Evolutionary conservation across 2,797 vertebrate genomes (phyloP), one percentile per base, ranked within the genome.

Genomic region (Chiloscyllium punctatum): DNA sequence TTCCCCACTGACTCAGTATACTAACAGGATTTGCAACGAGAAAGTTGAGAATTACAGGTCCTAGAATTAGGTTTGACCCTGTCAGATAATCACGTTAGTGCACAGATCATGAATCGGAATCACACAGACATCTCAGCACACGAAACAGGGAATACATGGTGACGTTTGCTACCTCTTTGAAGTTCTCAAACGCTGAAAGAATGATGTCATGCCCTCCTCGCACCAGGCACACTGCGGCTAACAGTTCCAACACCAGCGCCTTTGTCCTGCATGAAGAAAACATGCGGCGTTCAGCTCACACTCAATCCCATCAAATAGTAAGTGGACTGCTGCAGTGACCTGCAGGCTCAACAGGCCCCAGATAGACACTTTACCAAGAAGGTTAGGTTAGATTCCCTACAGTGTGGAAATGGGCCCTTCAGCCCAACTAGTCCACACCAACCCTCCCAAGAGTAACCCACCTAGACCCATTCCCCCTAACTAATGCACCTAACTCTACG

Each of bases 141-240:
- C 21, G 2, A 84, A 21, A 48, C 82, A 84, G 42, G 18, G 48
- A 84, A 48, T 48, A 5, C 37, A 48, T 42, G 82, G 37, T n/a
- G 25, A 68, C 11, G 33, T 1, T 53, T 91, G 94, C 96, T 96
- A 99, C 99, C 98, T 99, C 98, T 97, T 98, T 98, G 96, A 99
- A 99, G 97, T 99, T 99, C 98, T 99, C 98, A 0, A 99, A 99
- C 95, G 99, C 99, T 0, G 98, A 98, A 5, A 99, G 98, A 96
- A 99, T 99, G 97, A 99, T 99, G 97, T 99, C 98, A 0, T 99
- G 99, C 79, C 99, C 99, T 53, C 99, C 99, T 96, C 98, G 98
- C 96, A 99, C 99, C 0, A 99, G 98, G 96, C 99, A 99, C 96
- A 99, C 98, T 0, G 99, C 99, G 0, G 99, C 99, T 97, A 99